Percentiles rank a stretch among this genome's conserved stretches.
Conservation (phyloP, 92 coral and sea anemone species). For the Pocillopora meandrina region DNA sequence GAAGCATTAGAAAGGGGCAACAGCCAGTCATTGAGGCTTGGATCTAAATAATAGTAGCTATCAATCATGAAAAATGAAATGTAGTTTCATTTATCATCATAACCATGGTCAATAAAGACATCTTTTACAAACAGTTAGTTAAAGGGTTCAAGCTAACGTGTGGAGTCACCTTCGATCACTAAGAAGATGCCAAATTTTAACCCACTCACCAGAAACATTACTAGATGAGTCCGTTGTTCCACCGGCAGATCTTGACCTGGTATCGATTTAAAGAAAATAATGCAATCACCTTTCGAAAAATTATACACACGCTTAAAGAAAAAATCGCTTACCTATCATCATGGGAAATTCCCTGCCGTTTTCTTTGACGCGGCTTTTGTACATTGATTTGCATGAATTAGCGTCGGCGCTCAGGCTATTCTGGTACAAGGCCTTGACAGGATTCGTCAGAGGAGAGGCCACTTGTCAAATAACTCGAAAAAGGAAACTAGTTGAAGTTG, state of each 20-base stretch:
- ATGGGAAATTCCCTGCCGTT: slow-evolving; percentile 83
- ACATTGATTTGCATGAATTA: slow-evolving; percentile 44
- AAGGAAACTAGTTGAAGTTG: slow-evolving; percentile 10
- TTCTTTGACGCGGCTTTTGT: slow-evolving; percentile 48
- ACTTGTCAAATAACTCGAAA: slow-evolving; percentile 34
- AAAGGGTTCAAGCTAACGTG: neutral
- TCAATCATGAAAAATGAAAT: too few relatives aligned
- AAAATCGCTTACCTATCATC: slow-evolving; percentile 68
- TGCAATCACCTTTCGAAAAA: neutral
- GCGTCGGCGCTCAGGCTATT: slow-evolving; percentile 63
- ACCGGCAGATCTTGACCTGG: slow-evolving; percentile 74
- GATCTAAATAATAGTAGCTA: too few relatives aligned
- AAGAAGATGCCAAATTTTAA: neutral
- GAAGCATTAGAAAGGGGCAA: too few relatives aligned
- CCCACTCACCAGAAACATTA: slow-evolving; percentile 90
- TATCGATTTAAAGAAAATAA: neutral
- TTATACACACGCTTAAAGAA: neutral
- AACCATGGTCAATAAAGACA: too few relatives aligned
- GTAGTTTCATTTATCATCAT: too few relatives aligned
- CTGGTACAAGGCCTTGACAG: slow-evolving; percentile 76
- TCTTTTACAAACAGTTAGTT: too few relatives aligned
- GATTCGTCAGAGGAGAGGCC: slow-evolving; percentile 67
- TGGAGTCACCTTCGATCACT: neutral
- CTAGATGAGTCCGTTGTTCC: slow-evolving; percentile 65
- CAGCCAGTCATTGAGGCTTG: too few relatives aligned